phyloP scores from a whole-genome alignment of 2,113 vertebrate species.

The Tachuris rubrigastra region DNA sequence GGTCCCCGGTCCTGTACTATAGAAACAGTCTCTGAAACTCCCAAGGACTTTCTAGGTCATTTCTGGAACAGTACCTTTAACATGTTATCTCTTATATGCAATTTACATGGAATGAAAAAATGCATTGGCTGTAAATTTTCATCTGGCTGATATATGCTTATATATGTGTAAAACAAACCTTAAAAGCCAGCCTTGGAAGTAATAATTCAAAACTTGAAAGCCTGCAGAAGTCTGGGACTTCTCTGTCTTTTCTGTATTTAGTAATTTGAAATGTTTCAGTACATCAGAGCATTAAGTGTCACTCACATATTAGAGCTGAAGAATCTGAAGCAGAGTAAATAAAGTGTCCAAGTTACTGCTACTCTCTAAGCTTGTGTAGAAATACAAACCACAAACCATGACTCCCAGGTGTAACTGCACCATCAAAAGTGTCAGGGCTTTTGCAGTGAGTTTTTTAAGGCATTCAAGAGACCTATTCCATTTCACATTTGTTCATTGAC shows the following conservation, averaged over 20 bases:
- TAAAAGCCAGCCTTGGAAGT: not conserved
- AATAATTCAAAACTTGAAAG: not conserved
- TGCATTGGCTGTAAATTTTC: not conserved
- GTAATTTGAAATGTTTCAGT: not conserved
- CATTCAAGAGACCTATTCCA: not conserved
- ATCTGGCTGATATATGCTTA: not conserved
- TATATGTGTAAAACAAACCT: not conserved
- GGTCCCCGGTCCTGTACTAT: not conserved
- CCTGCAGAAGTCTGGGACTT: not conserved
- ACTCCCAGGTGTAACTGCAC: not conserved
- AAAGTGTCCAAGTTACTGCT: not conserved
- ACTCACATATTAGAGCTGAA: not conserved
- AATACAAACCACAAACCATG: not conserved
- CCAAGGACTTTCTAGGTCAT: not conserved
- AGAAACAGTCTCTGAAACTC: not conserved
- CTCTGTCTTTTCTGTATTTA: not conserved
- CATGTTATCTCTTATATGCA: not conserved
- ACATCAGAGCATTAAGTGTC: not conserved
- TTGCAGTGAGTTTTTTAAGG: not conserved
- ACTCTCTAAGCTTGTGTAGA: not conserved
- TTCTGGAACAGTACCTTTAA: not conserved
- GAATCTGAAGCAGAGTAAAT: not conserved
- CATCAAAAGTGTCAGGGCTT: not conserved
- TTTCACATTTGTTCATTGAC: not conserved
- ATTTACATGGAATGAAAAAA: not conserved